Evolutionary conservation across 2,113 vertebrate genomes (phyloP), one percentile per base, ranked within the genome.

Genomic region (Orthonyx spaldingii): DNA sequence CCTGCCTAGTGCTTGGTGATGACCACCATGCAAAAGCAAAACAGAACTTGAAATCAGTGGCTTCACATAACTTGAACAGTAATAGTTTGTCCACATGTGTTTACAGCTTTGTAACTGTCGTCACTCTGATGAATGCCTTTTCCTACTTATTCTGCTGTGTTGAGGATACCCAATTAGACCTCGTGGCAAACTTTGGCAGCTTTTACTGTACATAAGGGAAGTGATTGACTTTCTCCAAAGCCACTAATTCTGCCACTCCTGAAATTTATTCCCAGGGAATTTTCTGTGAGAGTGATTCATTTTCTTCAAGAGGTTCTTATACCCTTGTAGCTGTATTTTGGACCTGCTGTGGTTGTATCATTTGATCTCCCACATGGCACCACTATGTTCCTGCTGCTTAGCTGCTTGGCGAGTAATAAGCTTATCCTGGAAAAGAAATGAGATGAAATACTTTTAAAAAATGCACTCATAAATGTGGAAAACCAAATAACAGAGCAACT

Each of bases 401-500:
- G 75, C 57, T 3, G 7, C 70, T 82, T 95, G 87, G 79, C 44
- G 35, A 64, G 77, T 89, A 94, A 59, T 61, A 57, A 93, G 84
- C 50, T 93, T 92, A 81, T 84, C 44, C 80, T 96, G 96, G 94
- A 90, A 87, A 92, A 93, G 82, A 80, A 96, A 92, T 90, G n/a
- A 64, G 60, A 70, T 90, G 0, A 90, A 94, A 93, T 89, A 53
- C 39, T 88, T 93, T 8, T 6, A 4, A 95, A 86, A 94, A 95
- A 92, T 89, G 61, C 22, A 42, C 33, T 78, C 32, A 32, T 79
- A 78, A 87, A 79, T 65, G 82, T 84, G 47, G 42, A 93, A 96
- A 87, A 77, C 32, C 52, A 93, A 82, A 37, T 72, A 87, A 53
- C 50, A 53, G 77, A 93, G 35, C 41, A 82, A 71, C 28, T 69